Conservation (phyloP, 1,140 invertebrate genomes). For the Coenobita brevimanus region DNA sequence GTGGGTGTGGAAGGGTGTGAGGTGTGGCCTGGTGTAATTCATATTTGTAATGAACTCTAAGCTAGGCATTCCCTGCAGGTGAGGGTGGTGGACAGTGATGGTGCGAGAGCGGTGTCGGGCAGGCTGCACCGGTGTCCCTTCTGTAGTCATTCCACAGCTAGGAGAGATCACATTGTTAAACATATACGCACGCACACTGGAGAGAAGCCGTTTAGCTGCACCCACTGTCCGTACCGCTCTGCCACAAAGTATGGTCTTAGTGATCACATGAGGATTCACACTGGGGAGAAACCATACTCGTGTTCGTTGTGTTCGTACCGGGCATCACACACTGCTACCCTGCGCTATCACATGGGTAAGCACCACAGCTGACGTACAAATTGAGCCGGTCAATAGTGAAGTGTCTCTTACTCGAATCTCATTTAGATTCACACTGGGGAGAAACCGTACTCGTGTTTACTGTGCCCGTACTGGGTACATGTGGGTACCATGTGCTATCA, state of each 20-base stretch:
- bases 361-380: not conserved
- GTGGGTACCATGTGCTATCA: constrained; percentile 15
- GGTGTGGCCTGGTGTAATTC: no score
- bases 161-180: constrained; percentile 46
- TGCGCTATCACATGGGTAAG: constrained; percentile 18
- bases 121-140: constrained; percentile 45
- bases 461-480: no score
- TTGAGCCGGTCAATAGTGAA: not conserved
- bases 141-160: constrained; percentile 45
- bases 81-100: constrained; percentile 30
- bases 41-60: no score
- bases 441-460: constrained; percentile 28
- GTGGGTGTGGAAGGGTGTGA: no score
- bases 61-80: constrained; percentile 47
- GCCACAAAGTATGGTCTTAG: constrained; percentile 28
- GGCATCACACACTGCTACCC: constrained; percentile 3
- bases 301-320: constrained; percentile 41
- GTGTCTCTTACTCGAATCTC: not conserved
- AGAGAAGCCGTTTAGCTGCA: constrained; percentile 47
- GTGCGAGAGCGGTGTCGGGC: not conserved
- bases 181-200: constrained; percentile 53
- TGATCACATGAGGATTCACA: constrained; percentile 43
- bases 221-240: constrained; percentile 32
- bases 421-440: constrained; percentile 22
- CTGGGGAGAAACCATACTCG: constrained; percentile 42